Evolutionary conservation across 2,888 invertebrate genomes (phyloP), one percentile per base, ranked within the genome.

Genomic region (Taenaris catops): DNA sequence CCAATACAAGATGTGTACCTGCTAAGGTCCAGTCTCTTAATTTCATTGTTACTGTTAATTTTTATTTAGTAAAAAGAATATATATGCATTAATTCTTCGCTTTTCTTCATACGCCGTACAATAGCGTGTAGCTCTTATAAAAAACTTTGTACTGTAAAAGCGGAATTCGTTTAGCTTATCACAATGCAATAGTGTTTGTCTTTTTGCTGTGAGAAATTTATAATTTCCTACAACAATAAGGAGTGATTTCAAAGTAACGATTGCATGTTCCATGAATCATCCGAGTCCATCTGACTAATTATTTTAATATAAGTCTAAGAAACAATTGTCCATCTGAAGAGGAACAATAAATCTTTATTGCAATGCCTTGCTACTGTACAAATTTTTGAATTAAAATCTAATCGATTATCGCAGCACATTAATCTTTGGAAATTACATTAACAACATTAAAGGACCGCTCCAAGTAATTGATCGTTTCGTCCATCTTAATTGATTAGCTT

Each of bases 371-470:
- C 56, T 53, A 56, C 55, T 43, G 49, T 45, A 34, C 32, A 33
- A 29, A 33, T 34, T 33, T 40, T 46, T 40, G 23, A 25, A 25
- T 38, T 26, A 25, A n/a, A 48, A 51, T 52, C 44, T 51, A 49
- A 63, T 55, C 54, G 14, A 34, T 32, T 28, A 47, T 48, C 38
- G 27, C 42, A 35, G 50, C 51, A 48, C 42, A 34, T 14, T 42
- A 33, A 43, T 48, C 44, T 44, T 46, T 43, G 2, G 8, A 9
- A 8, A 31, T 31, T 16, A 31, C 29, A 25, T 41, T 25, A 29
- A 12, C 6, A 2, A 38, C 45, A 46, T 46, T 37, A 55, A 63
- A 51, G 44, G 6, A 40, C 61, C 63, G 65, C 56, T 60, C 47
- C 52, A 49, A 38, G 48, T 52, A 58, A 61, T 35, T 38, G 35